These are phyloP conservation scores for Callyntrura sp. DNA, from an alignment of 2,888 invertebrate species.

Conservation along the genomic window DNA sequence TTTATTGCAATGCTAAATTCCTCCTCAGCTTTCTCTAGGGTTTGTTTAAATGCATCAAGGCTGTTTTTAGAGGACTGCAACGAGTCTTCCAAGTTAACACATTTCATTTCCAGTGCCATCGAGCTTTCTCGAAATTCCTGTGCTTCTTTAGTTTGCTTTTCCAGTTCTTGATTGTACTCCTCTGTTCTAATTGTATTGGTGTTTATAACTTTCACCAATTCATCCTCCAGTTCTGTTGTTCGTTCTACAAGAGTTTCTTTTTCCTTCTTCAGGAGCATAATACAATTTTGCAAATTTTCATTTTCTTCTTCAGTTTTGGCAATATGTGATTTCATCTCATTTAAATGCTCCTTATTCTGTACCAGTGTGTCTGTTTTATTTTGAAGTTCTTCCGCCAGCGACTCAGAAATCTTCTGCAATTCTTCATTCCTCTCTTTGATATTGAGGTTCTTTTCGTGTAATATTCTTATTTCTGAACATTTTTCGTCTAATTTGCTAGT, in stretches of 20 bases:
- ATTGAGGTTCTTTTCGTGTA: slow-evolving; percentile 85
- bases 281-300: not conserved
- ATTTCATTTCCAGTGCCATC: not conserved
- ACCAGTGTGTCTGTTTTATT: not conserved
- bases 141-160: not conserved
- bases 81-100: not conserved
- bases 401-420: slow-evolving; percentile 84
- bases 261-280: not conserved
- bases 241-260: not conserved
- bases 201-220: not conserved
- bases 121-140: slow-evolving; percentile 1
- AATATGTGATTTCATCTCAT: not conserved
- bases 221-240: not conserved
- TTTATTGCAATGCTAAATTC: slow-evolving; percentile 24
- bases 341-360: not conserved
- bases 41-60: not conserved
- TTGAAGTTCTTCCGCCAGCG: not conserved
- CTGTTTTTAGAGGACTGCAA: not conserved
- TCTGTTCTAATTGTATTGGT: slow-evolving; percentile 80
- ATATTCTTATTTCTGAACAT: slow-evolving; percentile 24
- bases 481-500: slow-evolving; percentile 15
- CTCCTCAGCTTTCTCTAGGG: slow-evolving; percentile 50
- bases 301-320: not conserved
- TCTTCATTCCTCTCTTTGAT: slow-evolving; percentile 88
- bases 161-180: not conserved